Evolutionary conservation across 2,113 vertebrate species (phyloP).

Genomic region (Nothocercus julius): DNA sequence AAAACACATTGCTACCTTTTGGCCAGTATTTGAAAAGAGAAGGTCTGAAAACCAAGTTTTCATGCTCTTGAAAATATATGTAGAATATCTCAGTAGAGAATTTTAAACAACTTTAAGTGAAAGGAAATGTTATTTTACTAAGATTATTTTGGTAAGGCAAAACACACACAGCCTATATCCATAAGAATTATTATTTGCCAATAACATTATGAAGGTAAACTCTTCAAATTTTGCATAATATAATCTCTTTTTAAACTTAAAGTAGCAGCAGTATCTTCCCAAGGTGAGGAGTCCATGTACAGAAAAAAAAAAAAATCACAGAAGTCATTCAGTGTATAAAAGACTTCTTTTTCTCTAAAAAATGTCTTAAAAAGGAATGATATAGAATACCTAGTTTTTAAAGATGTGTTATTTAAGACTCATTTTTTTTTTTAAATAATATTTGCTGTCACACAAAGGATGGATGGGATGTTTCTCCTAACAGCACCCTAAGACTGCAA

Average conservation of each 20-base stretch:
- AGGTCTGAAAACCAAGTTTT: neutral
- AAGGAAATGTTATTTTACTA: neutral
- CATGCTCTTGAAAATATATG: neutral
- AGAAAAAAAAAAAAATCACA: neutral
- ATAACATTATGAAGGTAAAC: neutral
- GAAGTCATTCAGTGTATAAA: neutral
- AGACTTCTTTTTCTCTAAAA: neutral
- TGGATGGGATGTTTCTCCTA: slow-evolving; percentile 26
- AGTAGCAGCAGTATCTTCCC: neutral
- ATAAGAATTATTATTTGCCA: neutral
- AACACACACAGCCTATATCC: neutral
- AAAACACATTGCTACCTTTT: neutral
- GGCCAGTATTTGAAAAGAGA: neutral
- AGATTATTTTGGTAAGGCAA: neutral
- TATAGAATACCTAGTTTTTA: neutral
- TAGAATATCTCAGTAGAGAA: neutral
- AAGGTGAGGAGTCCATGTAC: neutral
- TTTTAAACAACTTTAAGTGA: neutral
- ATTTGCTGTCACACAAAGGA: slow-evolving; percentile 62
- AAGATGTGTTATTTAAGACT: neutral
- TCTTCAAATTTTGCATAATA: neutral
- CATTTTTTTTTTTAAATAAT: neutral
- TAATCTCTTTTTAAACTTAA: too few species aligned
- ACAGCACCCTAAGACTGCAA: slow-evolving; percentile 69
- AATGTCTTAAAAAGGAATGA: too few species aligned